Evolutionary conservation across 2,888 invertebrate species (phyloP), one percentile per base, ranked within the genome.

Genomic region (Rambutsinella grinnellia): DNA sequence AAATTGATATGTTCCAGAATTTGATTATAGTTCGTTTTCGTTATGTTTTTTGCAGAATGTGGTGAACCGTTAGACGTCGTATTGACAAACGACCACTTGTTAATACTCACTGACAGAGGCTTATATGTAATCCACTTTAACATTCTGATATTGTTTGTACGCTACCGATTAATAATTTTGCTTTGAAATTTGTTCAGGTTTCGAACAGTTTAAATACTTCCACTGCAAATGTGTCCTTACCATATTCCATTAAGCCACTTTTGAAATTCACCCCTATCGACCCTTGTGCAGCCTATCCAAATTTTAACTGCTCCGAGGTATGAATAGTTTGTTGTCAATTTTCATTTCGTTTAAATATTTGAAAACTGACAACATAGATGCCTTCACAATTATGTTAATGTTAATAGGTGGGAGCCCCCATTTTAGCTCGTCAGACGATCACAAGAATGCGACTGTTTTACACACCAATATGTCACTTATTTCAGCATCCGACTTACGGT

Each of bases 401-500:
- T n/a, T n/a, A n/a, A 23, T 26, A 56, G 26, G 57, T 63, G 8
- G 47, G 62, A 1, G 10, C 56, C 2, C 56, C 70, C 10, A 44
- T 62, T 2, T 24, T 70, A 23, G 24, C 15, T 13, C 46, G 23
- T 21, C 62, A 62, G 17, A 27, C 56, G 19, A 17, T 70, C 3
- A 21, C 15, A 23, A 28, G 28, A 6, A 56, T 62, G 5, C 1
- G 70, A 23, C 49, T 80, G n/a, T 69, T 66, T 24, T 79, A 81
- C 26, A 77, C 69, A 47, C 79, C 80, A 2, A 53, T 79, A 8
- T 81, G 80, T 46, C 68, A 75, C 27, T 17, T 76, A 1, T 71
- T 47, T 19, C 80, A 81, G 47, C 75, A 71, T 47, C 80, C 80
- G 0, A 24, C 49, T 47, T 79, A 74, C 58, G 68, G 80, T 78